Percentiles rank a stretch among this genome's conserved stretches.
These are phyloP conservation scores for Epicauta chinensis DNA, from an alignment of 1,140 invertebrate genomes.

Conservation along the genomic window DNA sequence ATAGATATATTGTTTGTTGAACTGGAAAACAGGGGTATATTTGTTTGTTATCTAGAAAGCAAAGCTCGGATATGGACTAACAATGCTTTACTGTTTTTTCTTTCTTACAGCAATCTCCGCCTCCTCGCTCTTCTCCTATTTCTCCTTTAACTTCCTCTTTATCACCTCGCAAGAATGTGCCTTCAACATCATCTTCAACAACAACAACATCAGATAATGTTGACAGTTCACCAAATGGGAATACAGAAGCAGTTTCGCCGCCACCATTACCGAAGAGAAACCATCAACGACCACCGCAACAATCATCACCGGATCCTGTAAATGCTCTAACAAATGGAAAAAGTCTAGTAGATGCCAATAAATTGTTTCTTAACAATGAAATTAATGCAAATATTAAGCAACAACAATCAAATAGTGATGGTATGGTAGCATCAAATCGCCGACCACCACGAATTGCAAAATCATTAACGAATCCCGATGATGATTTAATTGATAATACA, in stretches of 20 bases:
- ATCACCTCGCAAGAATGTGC: slow-evolving; percentile 24
- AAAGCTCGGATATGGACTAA: slow-evolving; percentile 24
- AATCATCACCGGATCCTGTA: slow-evolving; percentile 15
- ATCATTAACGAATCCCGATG: slow-evolving; percentile 5
- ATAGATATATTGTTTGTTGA: no score
- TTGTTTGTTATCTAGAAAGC: not conserved
- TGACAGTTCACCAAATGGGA: slow-evolving; percentile 19
- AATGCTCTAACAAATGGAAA: slow-evolving; percentile 22
- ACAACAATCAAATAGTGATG: not conserved
- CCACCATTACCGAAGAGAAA: slow-evolving; percentile 41
- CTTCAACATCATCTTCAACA: slow-evolving; percentile 1
- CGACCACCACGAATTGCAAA: slow-evolving; percentile 1
- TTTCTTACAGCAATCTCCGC: slow-evolving; percentile 40
- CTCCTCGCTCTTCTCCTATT: slow-evolving; percentile 23
- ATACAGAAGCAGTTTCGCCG: slow-evolving; percentile 27
- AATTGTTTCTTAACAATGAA: slow-evolving; percentile 20
- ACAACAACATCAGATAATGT: not conserved
- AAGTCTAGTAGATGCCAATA: slow-evolving; percentile 15
- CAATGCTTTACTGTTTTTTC: slow-evolving; percentile 36
- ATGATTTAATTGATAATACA: slow-evolving; percentile 18
- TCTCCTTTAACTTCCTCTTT: slow-evolving; percentile 17
- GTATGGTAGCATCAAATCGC: not conserved
- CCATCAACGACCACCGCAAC: slow-evolving; percentile 1
- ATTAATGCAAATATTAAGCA: slow-evolving; percentile 20
- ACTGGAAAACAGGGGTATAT: no score